Base-by-base conservation (phyloP, 2,888 invertebrate species). In the Leucophenga maculata region DNA sequence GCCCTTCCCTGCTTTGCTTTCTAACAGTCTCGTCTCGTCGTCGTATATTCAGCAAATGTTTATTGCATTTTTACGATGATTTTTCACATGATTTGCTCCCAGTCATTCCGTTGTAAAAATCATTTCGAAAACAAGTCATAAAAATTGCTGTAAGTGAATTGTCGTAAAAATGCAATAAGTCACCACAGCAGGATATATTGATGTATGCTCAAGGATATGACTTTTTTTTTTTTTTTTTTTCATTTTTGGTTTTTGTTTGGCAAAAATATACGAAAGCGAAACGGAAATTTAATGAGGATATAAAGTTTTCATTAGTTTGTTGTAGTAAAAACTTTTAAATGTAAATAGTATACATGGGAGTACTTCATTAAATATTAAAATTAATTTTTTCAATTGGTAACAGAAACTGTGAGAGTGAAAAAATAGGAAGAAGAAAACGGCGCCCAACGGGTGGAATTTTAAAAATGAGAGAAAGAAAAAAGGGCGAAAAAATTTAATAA, bases 31-130 rank as follows among this genome's bases (percentile, higher is more conserved):
- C n/a, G n/a, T n/a, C n/a, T n/a, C n/a, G n/a, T n/a, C n/a, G n/a
- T n/a, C n/a, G n/a, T n/a, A n/a, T n/a, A n/a, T n/a, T n/a, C 31
- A 11, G 18, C 26, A 50, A 60, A 73, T 83, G 82, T 83, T 80
- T 66, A 80, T 80, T 75, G 75, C 82, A 80, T 76, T 80, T 80
- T 80, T 80, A 80, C 80, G 80, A 73, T 80, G 77, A 80, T 80
- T 80, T 82, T 83, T 83, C 80, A 83, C 83, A 83, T 80, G 80
- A 80, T 74, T 83, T 82, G 50, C 50, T 16, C 46, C 2, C 2
- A 46, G n/a, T 8, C 2, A 18, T 54, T 18, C 26, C 57, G 14
- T 20, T 54, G 20, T 6, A 54, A 55, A 55, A 55, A 55, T 22
- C 22, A 22, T 20, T 22, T 54, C 6, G 18, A 22, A 22, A 22